Conservation (phyloP, 1,140 invertebrate genomes). For the Drosophila arizonae region DNA sequence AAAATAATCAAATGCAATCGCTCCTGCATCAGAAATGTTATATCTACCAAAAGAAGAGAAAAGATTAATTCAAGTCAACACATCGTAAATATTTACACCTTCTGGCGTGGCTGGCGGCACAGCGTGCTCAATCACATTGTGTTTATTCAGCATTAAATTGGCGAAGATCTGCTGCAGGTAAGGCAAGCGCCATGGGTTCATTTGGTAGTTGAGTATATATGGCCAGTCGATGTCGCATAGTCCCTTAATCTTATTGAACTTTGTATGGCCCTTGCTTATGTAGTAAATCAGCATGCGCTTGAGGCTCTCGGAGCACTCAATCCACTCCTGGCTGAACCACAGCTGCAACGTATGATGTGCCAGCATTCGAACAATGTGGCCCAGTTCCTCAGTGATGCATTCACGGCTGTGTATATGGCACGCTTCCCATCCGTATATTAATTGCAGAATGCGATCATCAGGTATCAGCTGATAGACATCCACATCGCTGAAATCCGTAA, state of each 20-base stretch:
- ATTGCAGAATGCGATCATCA: conserved; percentile 58
- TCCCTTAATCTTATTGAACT: conserved; percentile 43
- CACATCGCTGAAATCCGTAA: conserved; percentile 50
- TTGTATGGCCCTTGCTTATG: conserved; percentile 35
- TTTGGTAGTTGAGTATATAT: conserved; percentile 57
- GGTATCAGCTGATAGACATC: conserved; percentile 72
- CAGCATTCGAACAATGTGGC: conserved; percentile 51
- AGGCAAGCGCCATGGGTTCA: conserved; percentile 57
- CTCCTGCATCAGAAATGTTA: conserved; percentile 54
- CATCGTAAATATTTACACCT: conserved; percentile 35
- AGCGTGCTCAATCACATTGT: conserved; percentile 57
- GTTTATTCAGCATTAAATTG: conserved; percentile 47
- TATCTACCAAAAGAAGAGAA: conserved; percentile 34
- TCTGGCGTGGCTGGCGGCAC: conserved; percentile 56
- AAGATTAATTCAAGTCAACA: neutral
- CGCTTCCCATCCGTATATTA: conserved; percentile 71
- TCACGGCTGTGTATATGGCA: conserved; percentile 43
- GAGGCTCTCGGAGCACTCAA: conserved; percentile 40
- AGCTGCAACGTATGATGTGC: conserved; percentile 65
- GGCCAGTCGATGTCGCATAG: conserved; percentile 63
- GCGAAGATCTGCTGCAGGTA: conserved; percentile 62
- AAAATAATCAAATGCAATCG: conserved; percentile 56
- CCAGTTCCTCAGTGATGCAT: conserved; percentile 39
- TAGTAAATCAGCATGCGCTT: conserved; percentile 52
- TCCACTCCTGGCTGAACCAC: conserved; percentile 75